Evolutionary conservation across 2,888 invertebrate species (phyloP), one percentile per base, ranked within the genome.

Genomic region (Apantesis nais): DNA sequence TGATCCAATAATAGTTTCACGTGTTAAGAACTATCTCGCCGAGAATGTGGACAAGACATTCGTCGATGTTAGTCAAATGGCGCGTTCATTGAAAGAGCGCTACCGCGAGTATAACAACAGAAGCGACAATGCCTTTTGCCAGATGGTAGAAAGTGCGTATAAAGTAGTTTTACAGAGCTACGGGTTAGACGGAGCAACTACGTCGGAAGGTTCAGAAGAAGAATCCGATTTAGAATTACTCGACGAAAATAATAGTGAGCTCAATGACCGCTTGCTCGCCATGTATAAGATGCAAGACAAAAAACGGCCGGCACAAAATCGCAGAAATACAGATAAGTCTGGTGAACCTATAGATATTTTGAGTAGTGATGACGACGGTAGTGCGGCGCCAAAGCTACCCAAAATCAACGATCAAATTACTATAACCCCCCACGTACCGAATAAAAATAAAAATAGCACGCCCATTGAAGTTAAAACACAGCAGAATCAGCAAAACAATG

Each of bases 31-130:
- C 96, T 98, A 98, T 89, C 95, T 98, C 83, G 97, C 97, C 78
- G 97, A 97, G 83, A 97, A 98, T 93, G 97, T 97, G 75, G 97
- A 97, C 84, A 97, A 97, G 91, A 97, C 97, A 12, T 97, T 97
- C 88, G 96, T 98, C 78, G 98, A 98, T 95, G 97, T 98, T 72
- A 97, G 97, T 87, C 96, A 97, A 86, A 98, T 98, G 97, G 97
- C 98, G 82, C 97, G 97, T 88, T 96, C 96, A 82, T 95, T 98
- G 68, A 97, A 97, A 93, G 96, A 96, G 83, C 96, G 96, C 82
- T 94, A 94, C 84, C 93, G 97, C 70, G 98, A 98, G 85, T 99
- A 98, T 93, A 96, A 96, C 72, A 97, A 97, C 84, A 97, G 97
- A 85, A 98, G 98, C 92, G 96, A 97, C 74, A 96, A 95, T 71